Percentiles rank a stretch among this genome's conserved stretches.
Conservation (phyloP, 1,140 invertebrate genomes). For the Brachionus rotundiformis region DNA sequence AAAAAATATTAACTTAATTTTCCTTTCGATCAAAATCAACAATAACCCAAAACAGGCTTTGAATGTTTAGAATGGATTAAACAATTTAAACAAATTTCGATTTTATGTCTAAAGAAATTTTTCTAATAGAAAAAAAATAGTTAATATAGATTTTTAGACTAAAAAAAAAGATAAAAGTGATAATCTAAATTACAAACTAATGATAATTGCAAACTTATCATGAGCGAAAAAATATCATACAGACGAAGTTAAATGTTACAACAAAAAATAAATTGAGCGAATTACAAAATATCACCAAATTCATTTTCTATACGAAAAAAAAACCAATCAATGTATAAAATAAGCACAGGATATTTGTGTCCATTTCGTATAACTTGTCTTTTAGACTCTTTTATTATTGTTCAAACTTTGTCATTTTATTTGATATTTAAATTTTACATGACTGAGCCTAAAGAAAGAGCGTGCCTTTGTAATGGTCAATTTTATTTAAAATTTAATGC, state of each 20-base stretch:
- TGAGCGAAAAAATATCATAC: conserved; percentile 24
- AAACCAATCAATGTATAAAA: conserved; percentile 11
- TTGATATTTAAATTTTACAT: conserved; percentile 30
- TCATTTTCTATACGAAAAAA: neutral
- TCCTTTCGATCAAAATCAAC: neutral
- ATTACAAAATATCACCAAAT: conserved; percentile 39
- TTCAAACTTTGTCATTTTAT: conserved; percentile 37
- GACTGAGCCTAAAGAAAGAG: neutral
- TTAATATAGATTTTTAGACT: conserved; percentile 7
- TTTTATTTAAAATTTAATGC: conserved; percentile 4
- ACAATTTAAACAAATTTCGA: neutral
- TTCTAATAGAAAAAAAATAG: conserved; percentile 19
- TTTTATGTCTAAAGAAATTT: neutral
- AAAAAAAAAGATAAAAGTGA: conserved; percentile 15
- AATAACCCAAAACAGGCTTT: too few species aligned
- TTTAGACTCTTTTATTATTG: neutral
- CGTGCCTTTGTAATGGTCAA: neutral
- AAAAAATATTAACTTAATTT: neutral
- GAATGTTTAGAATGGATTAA: neutral
- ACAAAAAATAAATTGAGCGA: conserved; percentile 15
- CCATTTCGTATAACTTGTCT: conserved; percentile 14
- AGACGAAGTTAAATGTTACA: conserved; percentile 28
- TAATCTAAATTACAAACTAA: conserved; percentile 41
- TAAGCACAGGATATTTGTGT: conserved; percentile 8
- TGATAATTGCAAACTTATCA: conserved; percentile 37